A percentile compares a stretch with the other conserved stretches of the same genome.
Evolutionary conservation across 2,888 invertebrate species (phyloP).

Genomic region (Hartigia nigra): DNA sequence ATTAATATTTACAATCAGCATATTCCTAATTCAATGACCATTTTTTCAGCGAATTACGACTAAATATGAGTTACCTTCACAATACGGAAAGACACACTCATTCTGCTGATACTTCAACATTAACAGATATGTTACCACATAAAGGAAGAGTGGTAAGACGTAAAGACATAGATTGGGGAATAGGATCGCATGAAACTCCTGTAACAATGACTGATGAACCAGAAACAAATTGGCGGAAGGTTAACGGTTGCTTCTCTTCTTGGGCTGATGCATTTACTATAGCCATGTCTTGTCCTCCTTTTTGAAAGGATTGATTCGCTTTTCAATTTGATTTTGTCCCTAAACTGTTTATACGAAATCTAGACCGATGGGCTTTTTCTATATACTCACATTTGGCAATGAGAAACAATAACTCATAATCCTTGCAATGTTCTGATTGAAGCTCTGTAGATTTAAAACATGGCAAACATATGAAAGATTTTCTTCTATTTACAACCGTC

Average conservation of each 20-base stretch:
- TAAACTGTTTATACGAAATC: not conserved
- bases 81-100: conserved; percentile 26
- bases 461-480: conserved; percentile 1
- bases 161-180: conserved; percentile 29
- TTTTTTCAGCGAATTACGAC: conserved; percentile 22
- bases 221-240: conserved; percentile 23
- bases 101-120: conserved; percentile 28
- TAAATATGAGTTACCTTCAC: conserved; percentile 30
- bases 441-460: not conserved
- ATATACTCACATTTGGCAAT: conserved; percentile 19
- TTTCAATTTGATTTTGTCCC: not conserved
- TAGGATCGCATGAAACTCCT: conserved; percentile 26
- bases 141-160: conserved; percentile 30
- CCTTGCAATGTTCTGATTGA: not conserved
- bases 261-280: conserved; percentile 30
- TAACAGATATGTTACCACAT: conserved; percentile 36
- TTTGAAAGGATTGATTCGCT: conserved; percentile 7
- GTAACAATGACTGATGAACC: conserved; percentile 32
- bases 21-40: not conserved
- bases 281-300: conserved; percentile 25
- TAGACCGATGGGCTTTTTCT: not conserved
- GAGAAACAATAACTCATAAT: conserved; percentile 20
- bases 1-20: not conserved
- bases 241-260: conserved; percentile 28
- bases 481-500: conserved; percentile 4